Percentiles rank a stretch among this genome's conserved stretches.
Evolutionary conservation across 2,888 invertebrate species (phyloP).

Genomic region (Thera britannica): DNA sequence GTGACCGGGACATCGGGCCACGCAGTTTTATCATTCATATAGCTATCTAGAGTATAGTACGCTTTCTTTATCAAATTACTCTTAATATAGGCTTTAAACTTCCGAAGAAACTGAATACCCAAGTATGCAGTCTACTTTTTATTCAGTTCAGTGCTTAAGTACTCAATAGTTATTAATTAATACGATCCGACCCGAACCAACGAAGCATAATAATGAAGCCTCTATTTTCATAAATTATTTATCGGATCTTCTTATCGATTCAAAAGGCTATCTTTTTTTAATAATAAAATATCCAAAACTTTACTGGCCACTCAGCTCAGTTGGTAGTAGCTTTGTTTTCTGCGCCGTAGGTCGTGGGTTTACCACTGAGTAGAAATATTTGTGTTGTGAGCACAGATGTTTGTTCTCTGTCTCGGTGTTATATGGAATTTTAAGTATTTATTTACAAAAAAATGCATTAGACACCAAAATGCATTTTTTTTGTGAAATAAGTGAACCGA

Average conservation of each 20-base stretch:
- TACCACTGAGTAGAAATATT: neutral
- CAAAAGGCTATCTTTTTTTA: too few species aligned
- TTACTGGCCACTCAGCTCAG: neutral
- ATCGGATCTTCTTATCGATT: neutral
- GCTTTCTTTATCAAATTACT: too few species aligned
- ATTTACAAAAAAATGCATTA: neutral
- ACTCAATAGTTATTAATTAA: slow-evolving; percentile 34
- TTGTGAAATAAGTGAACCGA: too few species aligned
- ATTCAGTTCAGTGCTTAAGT: slow-evolving; percentile 20
- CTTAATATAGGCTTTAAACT: too few species aligned
- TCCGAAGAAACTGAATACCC: too few species aligned
- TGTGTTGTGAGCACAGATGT: neutral
- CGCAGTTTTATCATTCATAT: too few species aligned
- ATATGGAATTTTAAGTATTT: too few species aligned
- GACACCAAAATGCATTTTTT: too few species aligned
- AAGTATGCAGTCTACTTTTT: slow-evolving; percentile 19
- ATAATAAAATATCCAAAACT: too few species aligned
- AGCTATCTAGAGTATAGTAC: too few species aligned
- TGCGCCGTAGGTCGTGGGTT: neutral
- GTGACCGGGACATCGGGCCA: too few species aligned
- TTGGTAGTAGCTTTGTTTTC: neutral
- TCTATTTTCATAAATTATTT: slow-evolving; percentile 3
- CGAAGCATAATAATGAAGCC: slow-evolving; percentile 35
- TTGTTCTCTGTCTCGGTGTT: neutral
- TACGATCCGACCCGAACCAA: slow-evolving; percentile 31